Conservation (phyloP, 1,140 invertebrate species). For the Drosophila mayri region DNA sequence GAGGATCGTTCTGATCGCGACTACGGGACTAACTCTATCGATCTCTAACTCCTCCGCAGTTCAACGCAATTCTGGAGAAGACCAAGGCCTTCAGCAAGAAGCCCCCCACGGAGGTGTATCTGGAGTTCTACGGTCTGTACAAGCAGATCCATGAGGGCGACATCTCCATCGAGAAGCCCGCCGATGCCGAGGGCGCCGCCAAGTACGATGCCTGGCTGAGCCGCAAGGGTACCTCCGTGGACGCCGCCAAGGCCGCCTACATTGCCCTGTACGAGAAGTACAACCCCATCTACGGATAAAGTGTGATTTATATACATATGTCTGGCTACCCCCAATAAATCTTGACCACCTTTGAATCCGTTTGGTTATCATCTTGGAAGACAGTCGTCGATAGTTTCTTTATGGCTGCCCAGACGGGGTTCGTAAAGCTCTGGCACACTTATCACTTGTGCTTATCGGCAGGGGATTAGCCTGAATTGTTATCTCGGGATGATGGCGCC, state of each 20-base stretch:
- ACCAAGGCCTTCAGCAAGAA: conserved; percentile 92
- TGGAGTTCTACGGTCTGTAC: conserved; percentile 94
- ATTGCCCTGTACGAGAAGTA: conserved; percentile 91
- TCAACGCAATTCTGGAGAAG: conserved; percentile 91
- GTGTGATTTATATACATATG: conserved; percentile 9
- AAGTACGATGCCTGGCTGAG: conserved; percentile 97
- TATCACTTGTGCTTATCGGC: neutral
- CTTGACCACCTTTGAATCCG: conserved; percentile 38
- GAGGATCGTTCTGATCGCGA: neutral
- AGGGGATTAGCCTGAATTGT: conserved; percentile 9
- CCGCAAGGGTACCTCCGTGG: conserved; percentile 92
- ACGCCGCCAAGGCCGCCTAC: conserved; percentile 94
- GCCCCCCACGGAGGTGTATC: conserved; percentile 92
- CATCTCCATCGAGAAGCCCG: conserved; percentile 88
- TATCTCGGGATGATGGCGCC: conserved; percentile 19
- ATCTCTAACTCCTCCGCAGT: conserved; percentile 85
- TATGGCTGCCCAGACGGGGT: neutral
- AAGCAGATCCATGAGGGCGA: conserved; percentile 95
- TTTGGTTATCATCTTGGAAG: conserved; percentile 13
- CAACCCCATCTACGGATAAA: conserved; percentile 76
- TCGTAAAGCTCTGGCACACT: neutral
- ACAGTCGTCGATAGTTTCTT: conserved; percentile 7
- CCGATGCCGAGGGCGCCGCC: conserved; percentile 96
- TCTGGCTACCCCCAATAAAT: conserved; percentile 35
- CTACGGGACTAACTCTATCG: neutral